Evolutionary conservation across 2,797 vertebrate species (phyloP).

Genomic region (Halcyon leucocephala): DNA sequence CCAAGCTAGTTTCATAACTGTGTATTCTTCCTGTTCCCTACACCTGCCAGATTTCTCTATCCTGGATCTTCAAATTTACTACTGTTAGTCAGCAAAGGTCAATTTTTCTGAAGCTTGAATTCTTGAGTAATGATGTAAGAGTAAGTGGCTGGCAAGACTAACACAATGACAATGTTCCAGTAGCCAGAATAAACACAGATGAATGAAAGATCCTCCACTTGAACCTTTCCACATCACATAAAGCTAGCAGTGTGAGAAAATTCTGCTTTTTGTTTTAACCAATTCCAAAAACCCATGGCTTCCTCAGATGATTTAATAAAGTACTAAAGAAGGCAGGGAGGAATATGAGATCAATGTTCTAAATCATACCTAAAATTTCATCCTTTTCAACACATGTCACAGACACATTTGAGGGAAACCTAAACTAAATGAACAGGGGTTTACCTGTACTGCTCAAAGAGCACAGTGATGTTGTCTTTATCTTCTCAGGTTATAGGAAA

Average conservation of each 20-base stretch:
- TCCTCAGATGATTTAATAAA: neutral
- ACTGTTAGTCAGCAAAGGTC: neutral
- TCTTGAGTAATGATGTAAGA: conserved; percentile 14
- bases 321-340: neutral
- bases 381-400: neutral
- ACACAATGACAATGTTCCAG: neutral
- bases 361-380: neutral
- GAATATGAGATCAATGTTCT: neutral
- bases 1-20: neutral
- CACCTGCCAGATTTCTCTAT: neutral
- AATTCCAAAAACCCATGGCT: neutral
- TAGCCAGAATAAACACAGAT: conserved; percentile 19
- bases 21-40: neutral
- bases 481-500: neutral
- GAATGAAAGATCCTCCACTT: neutral
- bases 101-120: neutral
- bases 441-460: neutral
- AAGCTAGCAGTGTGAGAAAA: neutral
- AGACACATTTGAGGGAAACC: neutral
- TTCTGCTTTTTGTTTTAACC: neutral
- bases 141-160: neutral
- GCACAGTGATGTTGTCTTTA: neutral
- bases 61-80: neutral
- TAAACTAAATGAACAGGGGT: neutral
- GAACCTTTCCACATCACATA: neutral